These are phyloP conservation scores for Amniataba percoides DNA, from an alignment of 2,797 vertebrate species.

Conservation along the genomic window DNA sequence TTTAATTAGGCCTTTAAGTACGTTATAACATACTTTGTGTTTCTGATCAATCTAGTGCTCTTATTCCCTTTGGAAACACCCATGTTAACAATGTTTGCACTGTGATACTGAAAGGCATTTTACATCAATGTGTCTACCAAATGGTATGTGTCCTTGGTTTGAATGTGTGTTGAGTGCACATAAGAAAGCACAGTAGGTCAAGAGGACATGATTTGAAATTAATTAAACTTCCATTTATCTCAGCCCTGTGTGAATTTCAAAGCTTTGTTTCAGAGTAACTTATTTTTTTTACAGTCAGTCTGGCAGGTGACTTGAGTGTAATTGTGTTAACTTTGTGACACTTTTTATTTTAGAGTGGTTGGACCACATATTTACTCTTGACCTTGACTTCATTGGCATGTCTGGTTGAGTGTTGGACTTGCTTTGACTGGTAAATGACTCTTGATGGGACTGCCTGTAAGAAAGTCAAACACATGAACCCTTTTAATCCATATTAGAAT, in stretches of 20 bases:
- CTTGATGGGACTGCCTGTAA: not conserved
- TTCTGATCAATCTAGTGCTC: not conserved
- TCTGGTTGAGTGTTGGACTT: slow-evolving; percentile 19
- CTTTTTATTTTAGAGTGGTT: slow-evolving; percentile 26
- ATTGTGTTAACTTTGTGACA: slow-evolving; percentile 24
- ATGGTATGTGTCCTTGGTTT: slow-evolving; percentile 8
- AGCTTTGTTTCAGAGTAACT: slow-evolving; percentile 22
- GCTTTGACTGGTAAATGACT: slow-evolving; percentile 51
- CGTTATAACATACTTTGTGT: not conserved
- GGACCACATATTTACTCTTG: slow-evolving; percentile 31
- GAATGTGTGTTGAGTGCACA: not conserved
- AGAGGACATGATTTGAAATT: slow-evolving; percentile 10
- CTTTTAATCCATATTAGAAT: not conserved
- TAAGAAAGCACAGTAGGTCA: slow-evolving; percentile 3
- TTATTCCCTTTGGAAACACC: slow-evolving; percentile 11
- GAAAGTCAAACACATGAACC: slow-evolving; percentile 12
- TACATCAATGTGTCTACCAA: not conserved
- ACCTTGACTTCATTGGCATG: slow-evolving; percentile 44
- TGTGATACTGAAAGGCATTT: slow-evolving; percentile 19
- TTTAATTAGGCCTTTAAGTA: slow-evolving; percentile 6
- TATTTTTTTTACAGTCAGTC: slow-evolving; percentile 19
- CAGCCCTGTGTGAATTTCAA: not conserved
- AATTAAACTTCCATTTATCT: slow-evolving; percentile 18
- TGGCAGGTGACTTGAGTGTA: slow-evolving; percentile 4
- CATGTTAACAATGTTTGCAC: slow-evolving; percentile 29